Conservation (phyloP, 1,140 invertebrate genomes). For the Hylaeus anthracinus region DNA sequence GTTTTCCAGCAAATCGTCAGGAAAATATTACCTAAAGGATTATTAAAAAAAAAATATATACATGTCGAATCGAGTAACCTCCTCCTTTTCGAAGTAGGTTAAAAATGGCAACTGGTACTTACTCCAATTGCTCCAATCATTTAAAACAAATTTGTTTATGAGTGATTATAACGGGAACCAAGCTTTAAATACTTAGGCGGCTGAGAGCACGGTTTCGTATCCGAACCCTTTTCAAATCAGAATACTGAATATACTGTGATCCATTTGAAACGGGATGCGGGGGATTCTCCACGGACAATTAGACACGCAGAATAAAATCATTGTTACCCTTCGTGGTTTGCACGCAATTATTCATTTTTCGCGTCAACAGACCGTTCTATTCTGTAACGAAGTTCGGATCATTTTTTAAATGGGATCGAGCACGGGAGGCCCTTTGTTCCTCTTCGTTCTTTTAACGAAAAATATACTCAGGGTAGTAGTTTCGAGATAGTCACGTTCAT, state of each 20-base stretch:
- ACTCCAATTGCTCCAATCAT: no score
- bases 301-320: conserved; percentile 61
- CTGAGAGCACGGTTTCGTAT: conserved; percentile 50
- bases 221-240: conserved; percentile 61
- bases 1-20: no score
- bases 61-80: no score
- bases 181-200: conserved; percentile 71
- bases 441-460: background rate
- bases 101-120: no score
- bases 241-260: conserved; percentile 68
- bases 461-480: background rate
- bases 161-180: conserved; percentile 31
- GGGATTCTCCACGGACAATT: conserved; percentile 74
- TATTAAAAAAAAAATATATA: no score
- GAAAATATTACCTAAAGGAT: no score
- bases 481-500: no score
- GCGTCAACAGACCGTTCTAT: conserved; percentile 13
- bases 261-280: conserved; percentile 68
- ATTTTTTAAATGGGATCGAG: conserved; percentile 2
- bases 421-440: background rate
- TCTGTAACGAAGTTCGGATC: background rate
- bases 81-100: no score
- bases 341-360: conserved; percentile 41
- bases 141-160: background rate
- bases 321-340: conserved; percentile 33